Evolutionary conservation across 1,140 invertebrate genomes (phyloP).

Genomic region (Matsumurasca onukii): DNA sequence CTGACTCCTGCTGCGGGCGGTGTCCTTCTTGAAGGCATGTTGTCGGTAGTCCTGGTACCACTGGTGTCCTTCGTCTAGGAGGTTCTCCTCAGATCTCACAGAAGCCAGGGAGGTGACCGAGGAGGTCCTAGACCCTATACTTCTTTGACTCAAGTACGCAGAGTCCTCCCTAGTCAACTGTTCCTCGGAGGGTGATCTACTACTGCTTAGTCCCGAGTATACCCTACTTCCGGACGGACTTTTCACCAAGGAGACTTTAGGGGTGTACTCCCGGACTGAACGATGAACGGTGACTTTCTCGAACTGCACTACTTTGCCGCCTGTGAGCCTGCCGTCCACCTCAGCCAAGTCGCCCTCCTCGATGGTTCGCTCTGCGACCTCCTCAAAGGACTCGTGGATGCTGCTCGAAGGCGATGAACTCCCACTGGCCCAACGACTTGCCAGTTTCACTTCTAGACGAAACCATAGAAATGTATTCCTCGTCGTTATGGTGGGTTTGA

Average conservation of each 20-base stretch:
- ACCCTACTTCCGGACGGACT: slow-evolving; percentile 40
- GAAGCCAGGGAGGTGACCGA: slow-evolving; percentile 53
- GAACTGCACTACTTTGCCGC: slow-evolving; percentile 63
- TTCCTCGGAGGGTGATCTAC: slow-evolving; percentile 58
- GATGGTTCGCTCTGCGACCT: slow-evolving; percentile 56
- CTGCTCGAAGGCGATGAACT: slow-evolving; percentile 37
- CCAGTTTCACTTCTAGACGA: not conserved
- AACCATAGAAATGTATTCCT: slow-evolving; percentile 36
- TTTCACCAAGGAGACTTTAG: not conserved
- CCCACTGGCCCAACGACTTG: slow-evolving; percentile 39
- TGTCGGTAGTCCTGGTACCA: slow-evolving; percentile 60
- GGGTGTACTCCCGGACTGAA: slow-evolving; percentile 51
- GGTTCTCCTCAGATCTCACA: slow-evolving; percentile 60
- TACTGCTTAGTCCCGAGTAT: no score
- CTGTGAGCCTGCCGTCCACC: slow-evolving; percentile 43
- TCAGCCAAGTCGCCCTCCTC: slow-evolving; percentile 62
- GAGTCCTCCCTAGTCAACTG: slow-evolving; percentile 45
- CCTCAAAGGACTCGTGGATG: slow-evolving; percentile 53
- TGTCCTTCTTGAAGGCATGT: slow-evolving; percentile 60
- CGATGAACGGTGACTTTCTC: slow-evolving; percentile 64
- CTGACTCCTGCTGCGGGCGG: slow-evolving; percentile 70
- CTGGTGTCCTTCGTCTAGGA: slow-evolving; percentile 49
- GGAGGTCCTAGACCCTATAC: slow-evolving; percentile 51
- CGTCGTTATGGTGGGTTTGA: not conserved
- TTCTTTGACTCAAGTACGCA: slow-evolving; percentile 55